Conservation (phyloP, 1,140 invertebrate genomes). For the Pissodes strobi region DNA sequence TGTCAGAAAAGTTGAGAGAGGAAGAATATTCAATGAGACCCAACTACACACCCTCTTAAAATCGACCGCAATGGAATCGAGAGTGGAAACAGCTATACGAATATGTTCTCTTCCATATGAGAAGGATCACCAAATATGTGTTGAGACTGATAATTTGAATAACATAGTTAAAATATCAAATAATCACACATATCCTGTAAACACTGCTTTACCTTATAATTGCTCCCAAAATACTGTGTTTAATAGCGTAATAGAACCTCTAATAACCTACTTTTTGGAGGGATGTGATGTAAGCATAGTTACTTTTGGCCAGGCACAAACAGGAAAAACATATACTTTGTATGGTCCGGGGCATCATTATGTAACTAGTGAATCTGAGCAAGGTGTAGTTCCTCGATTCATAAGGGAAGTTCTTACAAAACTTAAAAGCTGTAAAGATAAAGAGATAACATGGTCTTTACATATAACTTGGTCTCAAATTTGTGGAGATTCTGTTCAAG, state of each 20-base stretch:
- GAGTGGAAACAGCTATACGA: constrained; percentile 52
- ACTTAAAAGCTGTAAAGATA: constrained; percentile 60
- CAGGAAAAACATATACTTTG: constrained; percentile 79
- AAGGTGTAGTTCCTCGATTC: constrained; percentile 76
- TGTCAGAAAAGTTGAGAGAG: too few species aligned
- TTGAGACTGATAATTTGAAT: constrained; percentile 60
- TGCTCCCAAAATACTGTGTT: constrained; percentile 58
- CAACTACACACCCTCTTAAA: too few species aligned
- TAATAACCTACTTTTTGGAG: constrained; percentile 67
- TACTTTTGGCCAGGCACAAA: constrained; percentile 76
- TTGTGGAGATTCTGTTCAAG: constrained; percentile 52
- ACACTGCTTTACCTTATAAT: constrained; percentile 64
- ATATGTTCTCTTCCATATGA: constrained; percentile 41
- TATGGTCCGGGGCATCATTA: constrained; percentile 74
- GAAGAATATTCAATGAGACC: too few species aligned
- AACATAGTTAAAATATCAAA: constrained; percentile 62
- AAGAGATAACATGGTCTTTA: constrained; percentile 63
- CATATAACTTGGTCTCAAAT: constrained; percentile 71
- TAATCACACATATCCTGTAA: constrained; percentile 63
- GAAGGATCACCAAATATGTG: constrained; percentile 57
- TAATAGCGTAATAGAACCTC: constrained; percentile 56
- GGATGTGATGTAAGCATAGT: constrained; percentile 76
- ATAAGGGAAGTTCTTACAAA: constrained; percentile 73
- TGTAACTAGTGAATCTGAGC: constrained; percentile 70
- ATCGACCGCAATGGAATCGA: constrained; percentile 53